These are phyloP conservation scores for Geothlypis trichas DNA, from an alignment of 2,113 vertebrate species.

Conservation along the genomic window DNA sequence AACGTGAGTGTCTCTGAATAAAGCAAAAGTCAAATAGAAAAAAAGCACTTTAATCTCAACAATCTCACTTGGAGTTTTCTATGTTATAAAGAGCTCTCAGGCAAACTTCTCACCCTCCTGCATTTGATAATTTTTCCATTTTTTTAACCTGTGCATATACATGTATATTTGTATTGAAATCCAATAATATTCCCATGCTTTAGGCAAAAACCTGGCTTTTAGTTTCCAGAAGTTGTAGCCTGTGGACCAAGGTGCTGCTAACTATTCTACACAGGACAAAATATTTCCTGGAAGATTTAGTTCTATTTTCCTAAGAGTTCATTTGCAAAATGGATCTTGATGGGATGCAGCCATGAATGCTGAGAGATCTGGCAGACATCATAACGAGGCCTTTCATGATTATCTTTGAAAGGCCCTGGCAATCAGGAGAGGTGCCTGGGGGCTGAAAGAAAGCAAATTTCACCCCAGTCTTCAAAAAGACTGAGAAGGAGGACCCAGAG, in stretches of 20 bases:
- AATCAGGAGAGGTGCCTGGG: background rate
- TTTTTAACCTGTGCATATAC: background rate
- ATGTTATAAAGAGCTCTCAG: background rate
- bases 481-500: background rate
- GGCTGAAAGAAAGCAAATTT: background rate
- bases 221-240: background rate
- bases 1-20: background rate
- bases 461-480: background rate
- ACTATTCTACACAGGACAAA: background rate
- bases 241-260: background rate
- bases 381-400: rapidly evolving
- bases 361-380: background rate
- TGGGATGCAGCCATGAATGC: rapidly evolving
- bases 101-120: background rate
- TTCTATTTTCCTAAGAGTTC: background rate
- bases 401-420: background rate
- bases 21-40: background rate
- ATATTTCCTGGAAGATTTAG: background rate
- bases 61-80: background rate
- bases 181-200: background rate
- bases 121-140: background rate
- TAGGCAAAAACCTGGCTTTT: background rate
- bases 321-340: background rate
- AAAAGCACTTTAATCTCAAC: background rate
- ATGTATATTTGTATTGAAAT: background rate